A percentile compares a stretch with the other conserved stretches of the same genome.
Evolutionary conservation across 35 echinoderm and acorn worm genomes (phyloP).

Genomic region (Lytechinus variegatus): DNA sequence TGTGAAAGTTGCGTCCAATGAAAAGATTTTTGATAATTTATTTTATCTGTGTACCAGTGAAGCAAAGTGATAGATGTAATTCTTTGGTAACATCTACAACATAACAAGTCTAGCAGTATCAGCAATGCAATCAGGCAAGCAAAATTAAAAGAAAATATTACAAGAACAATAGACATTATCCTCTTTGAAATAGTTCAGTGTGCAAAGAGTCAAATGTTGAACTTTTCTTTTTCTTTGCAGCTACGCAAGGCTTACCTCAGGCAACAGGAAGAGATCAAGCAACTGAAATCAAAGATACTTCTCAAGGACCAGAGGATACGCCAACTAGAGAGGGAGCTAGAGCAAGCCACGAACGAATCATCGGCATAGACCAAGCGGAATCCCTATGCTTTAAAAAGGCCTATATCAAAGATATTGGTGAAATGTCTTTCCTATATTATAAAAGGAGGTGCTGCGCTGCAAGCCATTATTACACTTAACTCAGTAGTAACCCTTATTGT

Average conservation of each 20-base stretch:
- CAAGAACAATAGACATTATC: too few relatives aligned
- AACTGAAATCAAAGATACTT: constrained; percentile 76
- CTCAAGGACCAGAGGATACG: constrained; percentile 87
- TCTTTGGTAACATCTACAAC: too few relatives aligned
- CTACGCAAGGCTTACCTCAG: constrained; percentile 97
- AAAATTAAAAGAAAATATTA: too few relatives aligned
- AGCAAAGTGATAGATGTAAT: too few relatives aligned
- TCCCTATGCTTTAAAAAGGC: neutral
- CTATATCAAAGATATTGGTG: neutral
- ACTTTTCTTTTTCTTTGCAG: constrained; percentile 57
- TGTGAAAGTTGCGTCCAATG: too few relatives aligned
- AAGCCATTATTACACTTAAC: neutral
- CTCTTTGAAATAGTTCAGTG: too few relatives aligned
- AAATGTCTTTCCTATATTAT: neutral
- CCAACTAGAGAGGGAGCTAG: constrained; percentile 84
- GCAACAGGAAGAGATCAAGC: constrained; percentile 94
- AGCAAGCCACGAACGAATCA: constrained; percentile 50
- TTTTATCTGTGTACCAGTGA: too few relatives aligned
- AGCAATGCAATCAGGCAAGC: too few relatives aligned
- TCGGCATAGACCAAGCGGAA: neutral
- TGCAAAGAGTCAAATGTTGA: neutral
- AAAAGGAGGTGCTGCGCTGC: neutral
- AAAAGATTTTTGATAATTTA: too few relatives aligned
- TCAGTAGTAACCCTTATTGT: neutral
- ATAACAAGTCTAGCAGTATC: too few relatives aligned